A percentile compares a stretch with the other conserved stretches of the same genome.
Evolutionary conservation across 2,797 vertebrate species (phyloP).

Genomic region (Mormyrus proboscirostris): DNA sequence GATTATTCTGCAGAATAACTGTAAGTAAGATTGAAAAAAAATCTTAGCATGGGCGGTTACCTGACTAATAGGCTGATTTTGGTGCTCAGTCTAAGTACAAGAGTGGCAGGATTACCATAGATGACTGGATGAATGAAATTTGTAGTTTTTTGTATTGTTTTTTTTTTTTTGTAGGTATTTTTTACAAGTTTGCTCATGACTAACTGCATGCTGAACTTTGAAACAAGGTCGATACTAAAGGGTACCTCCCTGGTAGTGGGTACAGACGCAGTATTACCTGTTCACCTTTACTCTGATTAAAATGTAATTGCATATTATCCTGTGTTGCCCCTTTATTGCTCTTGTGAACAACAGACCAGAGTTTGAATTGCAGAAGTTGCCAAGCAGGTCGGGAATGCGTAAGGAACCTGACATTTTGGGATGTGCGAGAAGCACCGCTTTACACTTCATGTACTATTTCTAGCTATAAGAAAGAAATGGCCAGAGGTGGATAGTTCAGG

Average conservation of each 20-base stretch:
- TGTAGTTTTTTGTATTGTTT: neutral
- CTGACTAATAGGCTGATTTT: neutral
- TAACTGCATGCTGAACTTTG: neutral
- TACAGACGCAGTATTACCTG: neutral
- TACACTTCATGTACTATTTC: neutral
- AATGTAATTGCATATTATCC: neutral
- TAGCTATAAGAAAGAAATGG: neutral
- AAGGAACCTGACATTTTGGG: neutral
- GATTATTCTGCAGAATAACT: neutral
- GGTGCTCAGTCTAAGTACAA: neutral
- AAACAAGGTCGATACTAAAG: neutral
- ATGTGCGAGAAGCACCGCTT: neutral
- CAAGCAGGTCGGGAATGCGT: neutral
- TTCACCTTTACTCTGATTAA: conserved; percentile 1
- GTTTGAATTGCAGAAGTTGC: neutral
- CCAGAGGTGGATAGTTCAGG: neutral
- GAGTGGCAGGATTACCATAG: neutral
- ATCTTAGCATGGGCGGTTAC: neutral
- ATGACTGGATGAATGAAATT: conserved; percentile 4
- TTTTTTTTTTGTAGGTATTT: neutral
- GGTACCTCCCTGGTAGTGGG: neutral
- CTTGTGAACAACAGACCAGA: neutral
- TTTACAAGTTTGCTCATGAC: neutral
- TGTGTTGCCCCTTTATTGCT: neutral
- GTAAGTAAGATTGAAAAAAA: neutral